A percentile compares a stretch with the other conserved stretches of the same genome.
phyloP scores from a whole-genome alignment of 2,797 vertebrate genomes.

The Pogoniulus pusillus region DNA sequence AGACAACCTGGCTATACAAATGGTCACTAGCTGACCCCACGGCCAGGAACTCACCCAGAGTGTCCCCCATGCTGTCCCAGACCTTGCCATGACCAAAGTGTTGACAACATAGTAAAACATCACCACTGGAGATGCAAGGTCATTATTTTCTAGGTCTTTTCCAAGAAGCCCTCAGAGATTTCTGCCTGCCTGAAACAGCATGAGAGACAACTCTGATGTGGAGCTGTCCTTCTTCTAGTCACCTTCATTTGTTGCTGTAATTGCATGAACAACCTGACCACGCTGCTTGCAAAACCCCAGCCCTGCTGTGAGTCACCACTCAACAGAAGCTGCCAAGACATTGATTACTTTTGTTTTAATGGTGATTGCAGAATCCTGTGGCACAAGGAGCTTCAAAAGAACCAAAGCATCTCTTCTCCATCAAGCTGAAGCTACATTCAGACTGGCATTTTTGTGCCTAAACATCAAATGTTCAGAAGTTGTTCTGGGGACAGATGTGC shows the following conservation, averaged over 20 bases:
- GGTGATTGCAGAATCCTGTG: neutral
- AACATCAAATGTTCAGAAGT: neutral
- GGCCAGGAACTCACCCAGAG: neutral
- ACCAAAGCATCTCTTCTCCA: neutral
- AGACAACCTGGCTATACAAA: neutral
- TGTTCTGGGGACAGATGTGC: rapidly evolving
- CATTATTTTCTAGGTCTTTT: neutral
- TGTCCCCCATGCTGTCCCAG: rapidly evolving
- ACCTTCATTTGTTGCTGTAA: neutral
- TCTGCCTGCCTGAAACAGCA: neutral
- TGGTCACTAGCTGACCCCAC: neutral
- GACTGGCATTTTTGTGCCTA: neutral
- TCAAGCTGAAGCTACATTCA: neutral
- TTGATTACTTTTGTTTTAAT: too few relatives aligned
- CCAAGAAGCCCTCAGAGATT: neutral
- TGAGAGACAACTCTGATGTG: rapidly evolving
- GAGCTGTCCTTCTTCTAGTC: neutral
- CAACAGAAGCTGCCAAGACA: neutral
- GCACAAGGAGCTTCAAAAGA: neutral
- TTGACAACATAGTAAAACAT: neutral
- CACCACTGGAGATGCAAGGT: neutral
- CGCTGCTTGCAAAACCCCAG: neutral
- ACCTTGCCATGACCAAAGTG: neutral
- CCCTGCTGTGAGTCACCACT: neutral
- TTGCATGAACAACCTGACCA: neutral